Evolutionary conservation across 1,140 invertebrate species (phyloP).

Genomic region (Luehdorfia chinensis): DNA sequence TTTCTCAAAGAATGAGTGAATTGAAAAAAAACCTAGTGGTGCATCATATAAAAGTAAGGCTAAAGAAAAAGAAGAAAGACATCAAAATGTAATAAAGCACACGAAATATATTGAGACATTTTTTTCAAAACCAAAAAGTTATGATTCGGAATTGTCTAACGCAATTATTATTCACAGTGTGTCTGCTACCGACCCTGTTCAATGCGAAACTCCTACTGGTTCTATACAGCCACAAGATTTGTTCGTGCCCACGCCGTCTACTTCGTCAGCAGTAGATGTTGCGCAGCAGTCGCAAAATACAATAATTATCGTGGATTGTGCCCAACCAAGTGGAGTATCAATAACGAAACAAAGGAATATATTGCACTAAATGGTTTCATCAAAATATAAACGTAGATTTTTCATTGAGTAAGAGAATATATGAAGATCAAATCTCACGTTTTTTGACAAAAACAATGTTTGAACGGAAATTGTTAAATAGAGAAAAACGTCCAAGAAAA

Average conservation of each 20-base stretch:
- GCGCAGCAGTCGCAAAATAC: neutral
- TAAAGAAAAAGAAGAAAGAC: too few species aligned
- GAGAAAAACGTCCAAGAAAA: too few species aligned
- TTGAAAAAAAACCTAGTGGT: too few species aligned
- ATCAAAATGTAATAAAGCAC: too few species aligned
- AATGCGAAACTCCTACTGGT: constrained; percentile 5
- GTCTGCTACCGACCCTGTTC: too few species aligned
- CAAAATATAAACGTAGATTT: neutral
- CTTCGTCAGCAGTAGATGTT: constrained; percentile 3
- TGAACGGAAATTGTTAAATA: neutral
- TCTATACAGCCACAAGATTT: constrained; percentile 7
- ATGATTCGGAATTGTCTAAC: too few species aligned
- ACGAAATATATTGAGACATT: too few species aligned
- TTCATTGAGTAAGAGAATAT: neutral
- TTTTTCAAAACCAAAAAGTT: too few species aligned
- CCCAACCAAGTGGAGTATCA: constrained; percentile 3
- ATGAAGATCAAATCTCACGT: neutral
- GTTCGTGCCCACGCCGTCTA: constrained; percentile 1
- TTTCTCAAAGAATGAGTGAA: too few species aligned
- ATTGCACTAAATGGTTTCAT: neutral
- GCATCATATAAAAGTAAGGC: too few species aligned
- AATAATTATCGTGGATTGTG: constrained; percentile 8
- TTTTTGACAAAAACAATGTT: constrained; percentile 2
- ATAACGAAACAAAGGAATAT: neutral
- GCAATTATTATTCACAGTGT: too few species aligned